Percentiles rank a stretch among this genome's conserved stretches.
Evolutionary conservation across 2,888 invertebrate genomes (phyloP).

Genomic region (Rhyacophila evoluta): DNA sequence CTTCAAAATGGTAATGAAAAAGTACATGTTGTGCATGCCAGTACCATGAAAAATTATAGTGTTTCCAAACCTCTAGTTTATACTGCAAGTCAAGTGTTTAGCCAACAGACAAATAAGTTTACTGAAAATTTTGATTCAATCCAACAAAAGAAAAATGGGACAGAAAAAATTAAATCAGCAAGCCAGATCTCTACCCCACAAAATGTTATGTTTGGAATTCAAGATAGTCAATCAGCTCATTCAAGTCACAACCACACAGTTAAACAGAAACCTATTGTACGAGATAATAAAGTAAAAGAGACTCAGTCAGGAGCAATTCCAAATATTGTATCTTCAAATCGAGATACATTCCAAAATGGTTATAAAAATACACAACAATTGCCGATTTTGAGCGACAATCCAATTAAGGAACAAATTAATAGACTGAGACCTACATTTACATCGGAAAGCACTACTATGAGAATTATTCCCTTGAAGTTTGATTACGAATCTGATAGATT

Average conservation of each 20-base stretch:
- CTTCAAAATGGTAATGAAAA: constrained; percentile 54
- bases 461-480: constrained; percentile 61
- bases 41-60: constrained; percentile 56
- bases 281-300: background rate
- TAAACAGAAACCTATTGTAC: background rate
- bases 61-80: background rate
- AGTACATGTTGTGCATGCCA: constrained; percentile 56
- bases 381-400: background rate
- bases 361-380: background rate
- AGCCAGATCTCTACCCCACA: background rate
- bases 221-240: constrained; percentile 3
- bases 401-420: constrained; percentile 17
- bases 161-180: background rate
- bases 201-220: background rate
- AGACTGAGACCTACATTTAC: constrained; percentile 56
- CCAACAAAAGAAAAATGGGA: background rate
- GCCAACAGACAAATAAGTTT: constrained; percentile 24
- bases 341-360: background rate
- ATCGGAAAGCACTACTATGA: constrained; percentile 64
- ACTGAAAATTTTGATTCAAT: background rate
- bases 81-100: constrained; percentile 49
- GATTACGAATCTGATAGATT: constrained; percentile 40
- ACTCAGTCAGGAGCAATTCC: background rate
- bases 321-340: background rate
- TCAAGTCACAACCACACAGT: background rate